Evolutionary conservation across 2,888 invertebrate species (phyloP).

Genomic region (Cataglyphis altisquamis): DNA sequence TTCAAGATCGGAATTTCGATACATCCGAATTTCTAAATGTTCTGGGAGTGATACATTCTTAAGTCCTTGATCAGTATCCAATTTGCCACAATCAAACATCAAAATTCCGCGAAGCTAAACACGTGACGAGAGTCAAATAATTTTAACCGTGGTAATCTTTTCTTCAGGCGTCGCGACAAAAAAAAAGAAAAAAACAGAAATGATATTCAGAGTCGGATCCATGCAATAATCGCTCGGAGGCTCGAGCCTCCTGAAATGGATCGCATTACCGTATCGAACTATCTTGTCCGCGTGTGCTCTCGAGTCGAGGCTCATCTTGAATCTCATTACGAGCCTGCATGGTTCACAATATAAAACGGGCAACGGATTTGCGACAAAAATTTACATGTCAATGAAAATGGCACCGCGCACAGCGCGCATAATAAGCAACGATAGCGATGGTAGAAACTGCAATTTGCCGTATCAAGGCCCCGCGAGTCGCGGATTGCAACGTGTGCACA

Average conservation of each 20-base stretch:
- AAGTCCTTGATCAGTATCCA: background rate
- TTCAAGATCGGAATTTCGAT: background rate
- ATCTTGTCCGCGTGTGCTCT: conserved; percentile 1
- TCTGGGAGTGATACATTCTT: background rate
- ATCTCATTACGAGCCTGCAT: conserved; percentile 4
- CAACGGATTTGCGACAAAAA: conserved; percentile 38
- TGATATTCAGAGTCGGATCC: conserved; percentile 2
- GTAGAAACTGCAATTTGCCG: conserved; percentile 35
- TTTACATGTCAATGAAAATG: conserved; percentile 38
- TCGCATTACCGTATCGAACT: conserved; percentile 60
- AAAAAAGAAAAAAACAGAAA: conserved; percentile 5
- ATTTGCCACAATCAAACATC: background rate
- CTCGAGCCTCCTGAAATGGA: conserved; percentile 50
- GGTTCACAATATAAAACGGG: background rate
- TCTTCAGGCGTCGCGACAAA: background rate
- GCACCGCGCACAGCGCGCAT: conserved; percentile 23
- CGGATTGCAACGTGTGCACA: conserved; percentile 26
- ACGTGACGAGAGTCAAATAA: background rate
- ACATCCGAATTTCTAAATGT: conserved; percentile 21
- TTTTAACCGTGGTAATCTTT: background rate
- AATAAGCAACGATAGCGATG: conserved; percentile 37
- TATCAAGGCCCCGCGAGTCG: conserved; percentile 12
- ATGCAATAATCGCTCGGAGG: conserved; percentile 63
- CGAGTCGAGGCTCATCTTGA: conserved; percentile 62
- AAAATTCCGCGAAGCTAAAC: background rate